Percentiles rank a stretch among this genome's conserved stretches.
phyloP scores from a whole-genome alignment of 2,888 invertebrate genomes.

The Chrysolina haemoptera region DNA sequence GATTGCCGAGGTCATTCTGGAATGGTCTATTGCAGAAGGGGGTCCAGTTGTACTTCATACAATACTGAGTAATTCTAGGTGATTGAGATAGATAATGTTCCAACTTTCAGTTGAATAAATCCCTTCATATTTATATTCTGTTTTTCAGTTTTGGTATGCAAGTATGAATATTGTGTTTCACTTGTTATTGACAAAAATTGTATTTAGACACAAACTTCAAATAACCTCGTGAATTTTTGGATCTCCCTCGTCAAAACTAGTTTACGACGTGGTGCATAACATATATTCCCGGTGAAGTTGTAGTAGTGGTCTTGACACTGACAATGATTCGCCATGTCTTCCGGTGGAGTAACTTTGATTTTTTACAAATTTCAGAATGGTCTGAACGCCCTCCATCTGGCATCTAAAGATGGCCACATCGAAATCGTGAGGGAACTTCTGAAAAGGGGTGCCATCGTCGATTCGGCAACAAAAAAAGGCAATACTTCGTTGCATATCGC shows the following conservation, averaged over 20 bases:
- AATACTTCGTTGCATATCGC: conserved; percentile 97
- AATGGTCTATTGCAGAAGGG: too few relatives aligned
- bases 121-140: too few relatives aligned
- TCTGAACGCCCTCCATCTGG: conserved; percentile 95
- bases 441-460: conserved; percentile 91
- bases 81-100: too few relatives aligned
- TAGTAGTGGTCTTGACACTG: not conserved
- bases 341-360: conserved; percentile 30
- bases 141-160: too few relatives aligned
- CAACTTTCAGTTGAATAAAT: not conserved
- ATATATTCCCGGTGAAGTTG: not conserved
- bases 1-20: too few relatives aligned
- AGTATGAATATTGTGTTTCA: too few relatives aligned
- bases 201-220: not conserved
- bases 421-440: conserved; percentile 93
- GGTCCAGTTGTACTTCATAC: too few relatives aligned
- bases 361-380: conserved; percentile 83
- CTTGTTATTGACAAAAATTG: too few relatives aligned
- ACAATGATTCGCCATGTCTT: conserved; percentile 26
- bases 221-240: not conserved
- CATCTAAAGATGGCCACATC: conserved; percentile 97
- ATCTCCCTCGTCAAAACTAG: conserved; percentile 9
- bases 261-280: not conserved
- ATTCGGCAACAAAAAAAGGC: conserved; percentile 98
- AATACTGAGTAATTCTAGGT: too few relatives aligned